phyloP scores from a whole-genome alignment of 2,888 invertebrate species.

The Dusona sp. region DNA sequence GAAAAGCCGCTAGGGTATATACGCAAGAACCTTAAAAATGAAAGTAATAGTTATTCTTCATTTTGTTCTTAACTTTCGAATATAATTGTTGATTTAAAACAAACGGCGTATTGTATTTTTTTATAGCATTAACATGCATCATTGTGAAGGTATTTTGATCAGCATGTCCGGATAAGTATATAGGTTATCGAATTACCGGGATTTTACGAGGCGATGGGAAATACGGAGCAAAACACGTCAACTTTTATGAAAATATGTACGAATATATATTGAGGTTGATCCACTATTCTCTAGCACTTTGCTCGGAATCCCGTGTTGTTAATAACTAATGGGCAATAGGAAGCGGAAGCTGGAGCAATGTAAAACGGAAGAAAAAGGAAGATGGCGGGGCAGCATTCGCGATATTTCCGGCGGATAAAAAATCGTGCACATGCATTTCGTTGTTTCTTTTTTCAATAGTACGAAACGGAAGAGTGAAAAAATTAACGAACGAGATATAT shows the following conservation, averaged over 20 bases:
- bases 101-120: too few relatives aligned
- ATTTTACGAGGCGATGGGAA: neutral
- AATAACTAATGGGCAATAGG: conserved; percentile 47
- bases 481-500: neutral
- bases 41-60: too few relatives aligned
- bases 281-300: neutral
- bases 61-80: too few relatives aligned
- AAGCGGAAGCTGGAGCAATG: conserved; percentile 37
- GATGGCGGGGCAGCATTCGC: conserved; percentile 23
- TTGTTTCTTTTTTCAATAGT: conserved; percentile 16
- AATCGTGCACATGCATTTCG: neutral
- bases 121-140: too few relatives aligned
- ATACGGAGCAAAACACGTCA: neutral
- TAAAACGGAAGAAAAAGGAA: neutral
- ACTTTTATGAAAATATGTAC: conserved; percentile 9
- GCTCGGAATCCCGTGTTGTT: conserved; percentile 5
- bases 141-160: conserved; percentile 14
- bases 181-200: conserved; percentile 32
- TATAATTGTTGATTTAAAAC: too few relatives aligned
- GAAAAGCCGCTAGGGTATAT: too few relatives aligned
- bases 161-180: conserved; percentile 22
- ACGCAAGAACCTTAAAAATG: too few relatives aligned
- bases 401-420: conserved; percentile 45
- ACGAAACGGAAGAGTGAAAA: conserved; percentile 13
- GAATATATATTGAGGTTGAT: neutral